Base-by-base conservation (phyloP, 2,888 invertebrate genomes). In the Ligdia adustata region DNA sequence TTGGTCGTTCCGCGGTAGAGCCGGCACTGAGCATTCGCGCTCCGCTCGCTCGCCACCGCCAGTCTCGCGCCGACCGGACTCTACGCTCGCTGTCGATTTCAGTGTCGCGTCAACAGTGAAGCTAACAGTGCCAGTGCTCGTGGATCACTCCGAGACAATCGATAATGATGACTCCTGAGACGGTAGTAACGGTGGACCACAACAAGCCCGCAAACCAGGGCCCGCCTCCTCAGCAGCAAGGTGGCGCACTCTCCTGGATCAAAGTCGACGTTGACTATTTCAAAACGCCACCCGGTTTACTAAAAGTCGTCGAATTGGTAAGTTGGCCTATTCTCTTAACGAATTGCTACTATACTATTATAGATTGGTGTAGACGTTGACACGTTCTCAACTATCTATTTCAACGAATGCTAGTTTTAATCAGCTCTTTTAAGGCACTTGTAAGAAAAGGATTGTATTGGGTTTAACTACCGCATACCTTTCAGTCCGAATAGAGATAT, bases 271-370 rank as follows among this genome's bases (percentile, higher is more conserved):
- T 94, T 63, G 92, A 93, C 71, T 96, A 97, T 82, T 96, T 96
- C 88, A 93, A 92, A 84, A 94, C 95, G 31, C 90, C 94, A 69
- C 96, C 97, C 42, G 97, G 97, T 63, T 90, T 96, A 66, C 74
- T 97, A 59, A 97, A 97, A 91, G 82, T 97, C 55, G 89, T 93
- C 11, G 93, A 97, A 91, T 84, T 96, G 91, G 97, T 97, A 86
- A 94, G 95, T 73, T 52, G 14, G 11, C 33, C 16, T 18, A 31
- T 39, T 43, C 11, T 15, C 28, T n/a, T 26, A n/a, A n/a, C n/a
- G n/a, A n/a, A n/a, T n/a, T n/a, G n/a, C n/a, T n/a, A n/a, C n/a
- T n/a, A n/a, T n/a, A n/a, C n/a, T n/a, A n/a, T n/a, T n/a, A n/a
- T n/a, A n/a, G n/a, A n/a, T n/a, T n/a, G n/a, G n/a, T n/a, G n/a